Conservation (phyloP, 2,888 invertebrate genomes). For the Sialis fuliginosa region DNA sequence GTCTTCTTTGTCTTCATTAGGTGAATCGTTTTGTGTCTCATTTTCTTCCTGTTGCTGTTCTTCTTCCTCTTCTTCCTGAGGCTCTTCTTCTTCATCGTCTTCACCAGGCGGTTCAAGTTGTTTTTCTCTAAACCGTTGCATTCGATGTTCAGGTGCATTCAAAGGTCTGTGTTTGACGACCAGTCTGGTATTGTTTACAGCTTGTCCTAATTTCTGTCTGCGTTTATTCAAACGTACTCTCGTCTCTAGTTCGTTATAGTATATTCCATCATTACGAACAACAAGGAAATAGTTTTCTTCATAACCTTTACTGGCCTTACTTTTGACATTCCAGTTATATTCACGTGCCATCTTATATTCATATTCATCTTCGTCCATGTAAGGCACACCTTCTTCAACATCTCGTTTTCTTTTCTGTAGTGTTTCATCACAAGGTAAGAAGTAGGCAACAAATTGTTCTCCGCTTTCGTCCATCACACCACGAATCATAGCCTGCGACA, state of each 20-base stretch:
- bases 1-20: constrained; percentile 21
- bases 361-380: constrained; percentile 81
- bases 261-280: constrained; percentile 75
- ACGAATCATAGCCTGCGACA: constrained; percentile 98
- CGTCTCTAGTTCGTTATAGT: constrained; percentile 90
- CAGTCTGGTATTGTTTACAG: constrained; percentile 58
- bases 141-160: constrained; percentile 66
- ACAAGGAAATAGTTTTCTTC: constrained; percentile 97
- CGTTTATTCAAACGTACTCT: constrained; percentile 87
- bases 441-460: constrained; percentile 98
- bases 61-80: constrained; percentile 45
- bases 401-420: constrained; percentile 76
- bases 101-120: constrained; percentile 74
- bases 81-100: constrained; percentile 39
- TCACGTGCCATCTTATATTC: constrained; percentile 96
- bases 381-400: constrained; percentile 52
- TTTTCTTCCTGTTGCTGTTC: constrained; percentile 47
- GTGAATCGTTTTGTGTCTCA: constrained; percentile 30
- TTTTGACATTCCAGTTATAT: constrained; percentile 99
- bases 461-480: constrained; percentile 99
- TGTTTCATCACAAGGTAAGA: constrained; percentile 87
- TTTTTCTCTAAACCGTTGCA: constrained; percentile 71
- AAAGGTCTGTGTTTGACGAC: constrained; percentile 82
- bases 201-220: constrained; percentile 55
- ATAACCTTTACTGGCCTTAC: constrained; percentile 67